phyloP scores from a whole-genome alignment of 2,888 invertebrate genomes.

The Drosophila paramelanica region DNA sequence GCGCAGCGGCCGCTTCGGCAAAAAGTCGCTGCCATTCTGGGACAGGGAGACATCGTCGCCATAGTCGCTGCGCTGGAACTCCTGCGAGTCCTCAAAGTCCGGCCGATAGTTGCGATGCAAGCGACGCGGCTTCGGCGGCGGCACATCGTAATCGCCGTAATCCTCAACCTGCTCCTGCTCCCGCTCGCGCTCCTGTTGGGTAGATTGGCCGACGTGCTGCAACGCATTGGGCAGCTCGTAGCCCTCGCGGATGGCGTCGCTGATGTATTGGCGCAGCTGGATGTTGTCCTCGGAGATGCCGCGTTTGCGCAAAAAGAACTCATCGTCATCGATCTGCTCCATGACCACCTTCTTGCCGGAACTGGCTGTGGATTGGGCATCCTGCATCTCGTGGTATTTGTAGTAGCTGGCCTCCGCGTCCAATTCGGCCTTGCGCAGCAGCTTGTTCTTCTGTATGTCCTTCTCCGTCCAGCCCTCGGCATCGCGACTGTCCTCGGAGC shows the following conservation, averaged over 20 bases:
- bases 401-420: constrained; percentile 83
- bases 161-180: constrained; percentile 54
- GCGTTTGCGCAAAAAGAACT: constrained; percentile 93
- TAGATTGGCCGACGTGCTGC: constrained; percentile 86
- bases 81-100: constrained; percentile 81
- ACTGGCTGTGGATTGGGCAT: constrained; percentile 87
- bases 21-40: constrained; percentile 83
- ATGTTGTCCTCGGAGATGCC: constrained; percentile 92
- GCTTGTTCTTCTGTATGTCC: constrained; percentile 84
- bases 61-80: constrained; percentile 80
- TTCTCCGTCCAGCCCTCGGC: constrained; percentile 84
- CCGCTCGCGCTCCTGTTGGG: constrained; percentile 17
- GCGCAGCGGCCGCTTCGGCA: constrained; percentile 86
- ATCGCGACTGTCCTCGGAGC: constrained; percentile 84
- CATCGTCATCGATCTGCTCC: constrained; percentile 94
- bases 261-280: constrained; percentile 91
- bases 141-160: constrained; percentile 83
- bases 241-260: constrained; percentile 92
- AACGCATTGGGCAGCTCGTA: constrained; percentile 88
- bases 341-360: constrained; percentile 89
- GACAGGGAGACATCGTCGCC: constrained; percentile 84
- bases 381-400: constrained; percentile 83
- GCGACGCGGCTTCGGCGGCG: constrained; percentile 84
- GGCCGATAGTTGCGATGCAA: constrained; percentile 78
- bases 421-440: constrained; percentile 81